Evolutionary conservation across 1,140 invertebrate species (phyloP), one percentile per base, ranked within the genome.

Genomic region (Battus philenor): DNA sequence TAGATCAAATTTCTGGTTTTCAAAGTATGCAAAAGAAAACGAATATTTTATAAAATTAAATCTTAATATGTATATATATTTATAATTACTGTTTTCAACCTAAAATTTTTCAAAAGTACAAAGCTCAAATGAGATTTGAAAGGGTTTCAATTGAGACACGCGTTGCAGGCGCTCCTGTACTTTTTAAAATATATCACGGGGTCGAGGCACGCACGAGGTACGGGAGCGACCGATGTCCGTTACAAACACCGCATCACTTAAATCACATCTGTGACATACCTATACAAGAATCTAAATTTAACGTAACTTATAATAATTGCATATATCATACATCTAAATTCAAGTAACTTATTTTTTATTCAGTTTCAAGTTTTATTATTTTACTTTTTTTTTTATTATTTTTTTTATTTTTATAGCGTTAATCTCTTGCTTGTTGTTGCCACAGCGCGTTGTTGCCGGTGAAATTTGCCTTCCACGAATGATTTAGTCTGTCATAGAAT

Each of bases 311-410:
- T 68, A 72, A 79, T 82, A 85, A 80, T 74, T 68, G 75, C 75
- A 81, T 82, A 82, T 82, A 84, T 84, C 72, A 78, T 85, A 85
- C 81, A 85, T 81, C 73, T 82, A 85, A 82, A 80, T 72, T 72
- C 73, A 79, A 73, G 78, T 82, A 81, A 78, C 75, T 82, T 85
- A 85, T 79, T 82, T 79, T 82, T 82, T 82, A 74, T 82, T 75
- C 61, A 71, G 77, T 85, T 82, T 82, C 69, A 75, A 55, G 59
- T 79, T 83, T 83, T 71, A 70, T 68, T 68, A 67, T 81, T 83
- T 82, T 83, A 67, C 74, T 79, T 81, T 85, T 85, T 85, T 85
- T 85, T 85, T 80, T 56, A 44, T 47, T 44, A 33, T 75, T 77
- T 69, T 48, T 63, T 53, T 57, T 58, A 60, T 59, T 68, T 65